phyloP scores from a whole-genome alignment of 2,797 vertebrate genomes.

The Gadopsis bispinosus region DNA sequence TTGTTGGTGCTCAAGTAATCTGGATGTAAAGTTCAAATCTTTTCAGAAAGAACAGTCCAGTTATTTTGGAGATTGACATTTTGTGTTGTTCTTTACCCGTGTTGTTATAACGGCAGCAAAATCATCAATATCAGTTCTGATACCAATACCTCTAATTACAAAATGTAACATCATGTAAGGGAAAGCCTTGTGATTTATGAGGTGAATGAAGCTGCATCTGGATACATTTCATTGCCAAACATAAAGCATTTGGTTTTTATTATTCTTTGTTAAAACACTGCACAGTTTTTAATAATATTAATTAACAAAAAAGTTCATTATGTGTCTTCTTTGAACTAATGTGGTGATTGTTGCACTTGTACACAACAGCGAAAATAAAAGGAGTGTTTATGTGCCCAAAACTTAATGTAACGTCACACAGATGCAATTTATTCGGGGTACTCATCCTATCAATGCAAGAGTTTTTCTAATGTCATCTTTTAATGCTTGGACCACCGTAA shows the following conservation, averaged over 20 bases:
- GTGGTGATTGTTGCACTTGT: too few species aligned
- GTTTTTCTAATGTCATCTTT: neutral
- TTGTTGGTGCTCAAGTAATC: constrained; percentile 1
- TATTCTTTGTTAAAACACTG: neutral
- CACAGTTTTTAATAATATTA: neutral
- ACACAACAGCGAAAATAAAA: neutral
- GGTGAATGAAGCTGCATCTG: neutral
- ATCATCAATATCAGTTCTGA: neutral
- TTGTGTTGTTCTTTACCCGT: neutral
- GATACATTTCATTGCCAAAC: constrained; percentile 8
- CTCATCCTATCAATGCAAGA: neutral
- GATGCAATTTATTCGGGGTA: neutral
- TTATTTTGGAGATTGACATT: neutral
- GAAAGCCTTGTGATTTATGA: constrained; percentile 5
- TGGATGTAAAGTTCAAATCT: neutral
- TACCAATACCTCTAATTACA: neutral
- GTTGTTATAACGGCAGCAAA: neutral
- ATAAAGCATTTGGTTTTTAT: neutral
- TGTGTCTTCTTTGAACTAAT: too few species aligned
- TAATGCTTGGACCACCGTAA: neutral
- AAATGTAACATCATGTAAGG: neutral
- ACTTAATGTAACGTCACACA: neutral
- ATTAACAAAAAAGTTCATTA: neutral
- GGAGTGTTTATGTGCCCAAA: neutral
- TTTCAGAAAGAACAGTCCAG: neutral